Percentiles rank a stretch among this genome's conserved stretches.
Evolutionary conservation across 2,113 vertebrate species (phyloP).

Genomic region (Bungarus multicinctus): DNA sequence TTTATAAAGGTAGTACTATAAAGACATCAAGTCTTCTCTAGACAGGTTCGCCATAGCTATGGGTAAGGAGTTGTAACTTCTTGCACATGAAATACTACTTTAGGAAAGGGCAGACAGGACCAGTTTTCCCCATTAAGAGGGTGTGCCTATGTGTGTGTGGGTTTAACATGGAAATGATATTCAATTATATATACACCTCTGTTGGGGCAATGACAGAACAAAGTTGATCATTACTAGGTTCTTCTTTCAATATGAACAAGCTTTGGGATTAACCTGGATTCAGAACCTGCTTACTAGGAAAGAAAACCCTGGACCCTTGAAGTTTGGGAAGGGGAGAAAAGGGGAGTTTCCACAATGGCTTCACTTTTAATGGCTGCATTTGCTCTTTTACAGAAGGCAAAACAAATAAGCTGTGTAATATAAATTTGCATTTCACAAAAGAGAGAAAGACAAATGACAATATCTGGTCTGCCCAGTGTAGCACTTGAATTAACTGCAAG

Average conservation of each 20-base stretch:
- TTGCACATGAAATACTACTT: background rate
- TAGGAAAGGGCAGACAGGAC: background rate
- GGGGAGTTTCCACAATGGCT: constrained; percentile 28
- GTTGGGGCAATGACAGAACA: background rate
- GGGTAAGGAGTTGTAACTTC: background rate
- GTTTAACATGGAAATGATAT: background rate
- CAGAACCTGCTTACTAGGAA: constrained; percentile 12
- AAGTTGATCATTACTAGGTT: background rate
- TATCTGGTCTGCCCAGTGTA: constrained; percentile 67
- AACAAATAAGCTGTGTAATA: constrained; percentile 39
- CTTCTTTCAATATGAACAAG: background rate
- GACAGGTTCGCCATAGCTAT: background rate
- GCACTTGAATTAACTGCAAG: constrained; percentile 64
- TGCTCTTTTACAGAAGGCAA: constrained; percentile 27
- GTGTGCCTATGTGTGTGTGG: background rate
- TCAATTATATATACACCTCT: background rate
- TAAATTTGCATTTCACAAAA: constrained; percentile 57
- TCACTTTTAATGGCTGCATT: constrained; percentile 20
- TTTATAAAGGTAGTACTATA: background rate
- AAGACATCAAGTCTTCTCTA: background rate
- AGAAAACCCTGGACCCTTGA: background rate
- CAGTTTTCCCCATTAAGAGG: background rate
- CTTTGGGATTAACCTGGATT: background rate
- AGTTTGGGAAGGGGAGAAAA: background rate
- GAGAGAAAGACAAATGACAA: constrained; percentile 47